Conservation (phyloP, 2,797 vertebrate genomes). For the Chrysocyon brachyurus region DNA sequence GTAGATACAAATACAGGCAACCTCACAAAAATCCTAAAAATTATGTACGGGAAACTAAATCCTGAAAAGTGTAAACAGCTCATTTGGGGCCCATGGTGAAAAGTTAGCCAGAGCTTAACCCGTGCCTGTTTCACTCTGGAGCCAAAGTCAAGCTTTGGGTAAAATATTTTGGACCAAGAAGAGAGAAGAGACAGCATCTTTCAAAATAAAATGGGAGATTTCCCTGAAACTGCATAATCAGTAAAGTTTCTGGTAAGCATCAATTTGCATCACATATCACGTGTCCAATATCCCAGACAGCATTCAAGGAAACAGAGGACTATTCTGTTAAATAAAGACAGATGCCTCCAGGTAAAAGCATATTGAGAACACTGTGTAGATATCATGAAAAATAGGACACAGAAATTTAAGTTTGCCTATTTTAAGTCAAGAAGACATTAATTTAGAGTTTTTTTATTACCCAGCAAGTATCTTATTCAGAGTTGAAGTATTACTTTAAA, state of each 20-base stretch:
- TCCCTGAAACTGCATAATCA: not conserved
- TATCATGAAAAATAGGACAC: not conserved
- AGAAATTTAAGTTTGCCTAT: not conserved
- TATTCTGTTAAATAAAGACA: not conserved
- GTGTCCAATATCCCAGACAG: not conserved
- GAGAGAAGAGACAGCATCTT: not conserved
- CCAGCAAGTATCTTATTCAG: not conserved
- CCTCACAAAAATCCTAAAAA: not conserved
- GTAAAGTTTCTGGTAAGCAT: not conserved
- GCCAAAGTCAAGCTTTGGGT: not conserved
- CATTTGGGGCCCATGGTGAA: not conserved
- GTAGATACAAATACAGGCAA: not conserved
- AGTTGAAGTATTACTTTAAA: not conserved
- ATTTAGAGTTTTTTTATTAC: not conserved
- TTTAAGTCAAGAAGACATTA: not conserved
- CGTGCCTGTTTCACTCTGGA: not conserved
- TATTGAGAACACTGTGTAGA: not conserved
- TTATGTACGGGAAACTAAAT: not conserved
- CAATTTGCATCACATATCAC: not conserved
- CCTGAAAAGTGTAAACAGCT: not conserved
- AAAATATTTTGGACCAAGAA: constrained; percentile 13
- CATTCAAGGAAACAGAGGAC: not conserved
- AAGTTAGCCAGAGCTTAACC: not conserved
- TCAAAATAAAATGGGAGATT: not conserved
- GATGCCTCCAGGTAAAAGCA: not conserved